A percentile compares a stretch with the other conserved stretches of the same genome.
Evolutionary conservation across 1,140 invertebrate species (phyloP).

Genomic region (Camponotus pennsylvanicus): DNA sequence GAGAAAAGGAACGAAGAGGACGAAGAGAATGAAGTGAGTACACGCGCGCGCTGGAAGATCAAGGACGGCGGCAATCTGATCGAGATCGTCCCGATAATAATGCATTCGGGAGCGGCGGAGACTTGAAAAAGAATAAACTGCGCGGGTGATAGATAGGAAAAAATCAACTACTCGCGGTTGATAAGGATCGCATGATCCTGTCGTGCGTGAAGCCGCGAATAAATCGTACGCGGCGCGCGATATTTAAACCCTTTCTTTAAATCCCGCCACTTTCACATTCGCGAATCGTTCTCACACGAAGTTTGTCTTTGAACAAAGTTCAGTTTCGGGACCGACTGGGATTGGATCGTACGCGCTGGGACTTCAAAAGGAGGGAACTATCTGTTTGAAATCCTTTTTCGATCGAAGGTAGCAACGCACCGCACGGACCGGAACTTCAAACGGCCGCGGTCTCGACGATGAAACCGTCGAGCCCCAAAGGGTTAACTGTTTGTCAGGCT

Average conservation of each 20-base stretch:
- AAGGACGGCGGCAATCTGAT: conserved; percentile 66
- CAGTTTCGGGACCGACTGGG: neutral
- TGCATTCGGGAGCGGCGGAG: conserved; percentile 64
- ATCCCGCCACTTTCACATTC: conserved; percentile 41
- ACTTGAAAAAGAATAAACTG: conserved; percentile 45
- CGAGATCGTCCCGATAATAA: conserved; percentile 70
- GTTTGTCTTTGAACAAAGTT: conserved; percentile 39
- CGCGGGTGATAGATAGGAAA: conserved; percentile 65
- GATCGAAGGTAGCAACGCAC: neutral
- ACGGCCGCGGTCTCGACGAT: conserved; percentile 1
- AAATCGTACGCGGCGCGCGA: conserved; percentile 65
- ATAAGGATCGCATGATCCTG: neutral
- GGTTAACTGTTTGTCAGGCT: conserved; percentile 44
- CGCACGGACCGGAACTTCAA: conserved; percentile 19
- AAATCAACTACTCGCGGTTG: conserved; percentile 51
- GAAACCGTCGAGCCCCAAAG: conserved; percentile 28
- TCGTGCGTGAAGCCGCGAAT: conserved; percentile 30
- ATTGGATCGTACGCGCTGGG: neutral
- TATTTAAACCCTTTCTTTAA: conserved; percentile 57
- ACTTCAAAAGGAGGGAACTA: conserved; percentile 15
- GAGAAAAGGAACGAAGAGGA: neutral
- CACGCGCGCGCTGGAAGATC: conserved; percentile 19
- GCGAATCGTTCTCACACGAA: neutral
- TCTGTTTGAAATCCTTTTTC: conserved; percentile 32
- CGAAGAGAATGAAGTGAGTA: neutral